Conservation (phyloP, 2,888 invertebrate species). For the Molorchus minor region DNA sequence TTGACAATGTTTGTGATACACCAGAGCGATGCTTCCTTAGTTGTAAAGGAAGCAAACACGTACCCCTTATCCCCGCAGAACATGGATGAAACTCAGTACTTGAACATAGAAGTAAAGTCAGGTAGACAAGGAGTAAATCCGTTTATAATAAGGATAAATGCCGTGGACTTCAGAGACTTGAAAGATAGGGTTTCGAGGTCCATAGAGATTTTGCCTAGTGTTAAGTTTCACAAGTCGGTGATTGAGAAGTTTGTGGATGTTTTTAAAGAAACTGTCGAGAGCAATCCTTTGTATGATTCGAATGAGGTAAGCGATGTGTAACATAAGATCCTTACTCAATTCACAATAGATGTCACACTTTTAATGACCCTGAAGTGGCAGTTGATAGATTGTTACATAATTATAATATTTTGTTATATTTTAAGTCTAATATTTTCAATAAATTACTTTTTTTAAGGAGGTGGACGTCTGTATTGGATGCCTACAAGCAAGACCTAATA, state of each 20-base stretch:
- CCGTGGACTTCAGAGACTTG: conserved; percentile 80
- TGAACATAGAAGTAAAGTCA: conserved; percentile 81
- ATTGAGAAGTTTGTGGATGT: conserved; percentile 86
- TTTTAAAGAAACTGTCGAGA: conserved; percentile 78
- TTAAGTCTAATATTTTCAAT: background rate
- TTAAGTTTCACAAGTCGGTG: conserved; percentile 79
- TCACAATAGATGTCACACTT: too few species aligned
- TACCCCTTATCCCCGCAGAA: conserved; percentile 74
- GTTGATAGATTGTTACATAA: too few species aligned
- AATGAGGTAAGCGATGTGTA: conserved; percentile 38
- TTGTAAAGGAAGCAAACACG: conserved; percentile 78
- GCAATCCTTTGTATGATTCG: conserved; percentile 71
- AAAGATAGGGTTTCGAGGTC: conserved; percentile 75
- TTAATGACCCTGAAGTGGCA: too few species aligned
- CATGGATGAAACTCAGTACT: conserved; percentile 80
- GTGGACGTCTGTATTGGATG: conserved; percentile 89
- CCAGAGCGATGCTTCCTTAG: conserved; percentile 80
- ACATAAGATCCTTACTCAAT: too few species aligned
- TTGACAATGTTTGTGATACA: conserved; percentile 79
- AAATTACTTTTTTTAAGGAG: conserved; percentile 65
- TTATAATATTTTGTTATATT: background rate
- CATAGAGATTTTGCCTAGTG: conserved; percentile 73
- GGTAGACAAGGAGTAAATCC: conserved; percentile 67
- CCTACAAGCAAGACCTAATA: conserved; percentile 79
- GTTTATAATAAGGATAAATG: conserved; percentile 79